These are phyloP conservation scores for Nephotettix cincticeps DNA, from an alignment of 1,140 invertebrate genomes.

Conservation along the genomic window DNA sequence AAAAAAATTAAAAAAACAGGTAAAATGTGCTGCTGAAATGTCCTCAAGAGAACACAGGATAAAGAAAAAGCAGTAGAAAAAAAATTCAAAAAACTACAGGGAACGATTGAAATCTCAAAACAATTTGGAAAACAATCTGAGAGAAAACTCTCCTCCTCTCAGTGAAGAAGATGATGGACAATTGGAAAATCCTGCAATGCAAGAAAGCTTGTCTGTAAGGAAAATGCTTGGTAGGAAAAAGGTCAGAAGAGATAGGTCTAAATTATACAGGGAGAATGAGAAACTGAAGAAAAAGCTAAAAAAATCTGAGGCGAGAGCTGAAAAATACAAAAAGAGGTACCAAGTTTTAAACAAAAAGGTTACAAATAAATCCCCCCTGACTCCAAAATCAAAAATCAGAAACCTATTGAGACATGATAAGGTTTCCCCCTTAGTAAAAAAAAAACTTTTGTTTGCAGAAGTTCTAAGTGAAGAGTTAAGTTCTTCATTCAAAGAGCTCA, in stretches of 20 bases:
- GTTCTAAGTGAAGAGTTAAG: background rate
- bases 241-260: background rate
- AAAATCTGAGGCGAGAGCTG: background rate
- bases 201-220: background rate
- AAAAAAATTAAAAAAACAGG: constrained; percentile 6
- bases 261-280: background rate
- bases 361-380: background rate
- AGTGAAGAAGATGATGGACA: no score
- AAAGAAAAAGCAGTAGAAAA: background rate
- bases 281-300: background rate
- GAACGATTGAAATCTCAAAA: background rate
- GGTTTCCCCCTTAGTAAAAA: background rate
- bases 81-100: background rate
- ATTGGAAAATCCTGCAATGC: background rate
- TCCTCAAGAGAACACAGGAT: background rate
- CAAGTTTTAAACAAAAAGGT: background rate
- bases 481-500: background rate
- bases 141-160: background rate
- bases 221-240: background rate
- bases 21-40: background rate
- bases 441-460: background rate
- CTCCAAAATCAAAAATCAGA: background rate
- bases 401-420: background rate
- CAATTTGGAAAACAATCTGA: no score
- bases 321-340: constrained; percentile 12